Percentiles rank a stretch among this genome's conserved stretches.
These are phyloP conservation scores for Spilosoma lubricipeda DNA, from an alignment of 2,888 invertebrate genomes.

Conservation along the genomic window DNA sequence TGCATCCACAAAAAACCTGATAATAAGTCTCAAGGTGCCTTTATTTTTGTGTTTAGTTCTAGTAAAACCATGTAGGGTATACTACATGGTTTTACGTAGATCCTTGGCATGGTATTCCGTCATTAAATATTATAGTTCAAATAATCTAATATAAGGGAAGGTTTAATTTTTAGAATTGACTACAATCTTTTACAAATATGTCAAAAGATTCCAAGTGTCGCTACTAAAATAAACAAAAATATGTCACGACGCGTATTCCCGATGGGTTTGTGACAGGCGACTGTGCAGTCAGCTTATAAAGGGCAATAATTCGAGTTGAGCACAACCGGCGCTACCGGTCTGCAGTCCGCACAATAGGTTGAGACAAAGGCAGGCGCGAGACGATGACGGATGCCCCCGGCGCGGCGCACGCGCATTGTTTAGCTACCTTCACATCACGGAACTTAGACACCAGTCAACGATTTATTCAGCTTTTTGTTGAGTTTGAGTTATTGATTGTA, in stretches of 20 bases:
- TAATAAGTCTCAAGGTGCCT: not conserved
- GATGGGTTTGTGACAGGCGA: conserved; percentile 37
- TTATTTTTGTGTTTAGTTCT: not conserved
- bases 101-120: not conserved
- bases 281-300: conserved; percentile 59
- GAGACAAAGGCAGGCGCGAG: conserved; percentile 67
- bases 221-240: not conserved
- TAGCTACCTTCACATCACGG: conserved; percentile 45
- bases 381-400: conserved; percentile 71
- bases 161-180: not conserved
- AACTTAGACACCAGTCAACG: conserved; percentile 19
- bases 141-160: not conserved
- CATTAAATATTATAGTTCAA: not conserved
- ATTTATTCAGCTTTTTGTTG: conserved; percentile 22
- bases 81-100: not conserved
- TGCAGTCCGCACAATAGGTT: conserved; percentile 60
- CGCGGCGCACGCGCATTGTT: conserved; percentile 50
- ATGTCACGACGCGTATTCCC: conserved; percentile 37
- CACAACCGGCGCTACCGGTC: conserved; percentile 78
- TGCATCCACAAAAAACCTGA: not conserved
- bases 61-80: too few relatives aligned
- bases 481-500: conserved; percentile 15
- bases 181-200: too few relatives aligned
- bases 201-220: not conserved
- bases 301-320: conserved; percentile 72